Percentiles rank a stretch among this genome's conserved stretches.
These are phyloP conservation scores for Hypomesus transpacificus DNA, from an alignment of 2,113 vertebrate species.

Conservation along the genomic window DNA sequence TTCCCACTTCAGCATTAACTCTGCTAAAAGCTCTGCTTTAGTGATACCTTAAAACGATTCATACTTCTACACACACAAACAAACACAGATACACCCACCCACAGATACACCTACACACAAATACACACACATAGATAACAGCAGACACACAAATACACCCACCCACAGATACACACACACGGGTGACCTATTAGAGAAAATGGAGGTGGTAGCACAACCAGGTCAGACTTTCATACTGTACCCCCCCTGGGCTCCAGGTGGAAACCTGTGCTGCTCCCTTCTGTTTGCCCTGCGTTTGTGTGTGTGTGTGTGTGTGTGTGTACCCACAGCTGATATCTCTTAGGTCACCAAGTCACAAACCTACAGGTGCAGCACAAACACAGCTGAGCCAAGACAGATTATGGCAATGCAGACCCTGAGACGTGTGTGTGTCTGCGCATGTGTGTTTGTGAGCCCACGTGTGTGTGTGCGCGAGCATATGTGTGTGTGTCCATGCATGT, in stretches of 20 bases:
- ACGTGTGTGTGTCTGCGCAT: not conserved
- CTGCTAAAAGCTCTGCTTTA: too few species aligned
- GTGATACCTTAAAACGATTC: not conserved
- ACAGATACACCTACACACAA: not conserved
- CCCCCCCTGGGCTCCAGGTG: too few species aligned
- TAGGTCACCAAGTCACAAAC: too few species aligned
- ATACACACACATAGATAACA: not conserved
- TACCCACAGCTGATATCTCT: too few species aligned
- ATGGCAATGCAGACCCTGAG: too few species aligned
- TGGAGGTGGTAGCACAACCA: not conserved
- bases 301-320: not conserved
- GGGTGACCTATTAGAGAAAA: not conserved
- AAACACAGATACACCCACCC: constrained; percentile 3
- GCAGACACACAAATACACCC: constrained; percentile 1
- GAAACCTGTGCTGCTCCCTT: not conserved
- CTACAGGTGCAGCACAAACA: too few species aligned
- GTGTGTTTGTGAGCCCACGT: not conserved
- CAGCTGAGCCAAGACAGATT: too few species aligned
- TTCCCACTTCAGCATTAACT: too few species aligned
- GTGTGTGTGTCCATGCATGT: not conserved
- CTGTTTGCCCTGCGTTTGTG: not conserved
- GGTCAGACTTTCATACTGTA: not conserved
- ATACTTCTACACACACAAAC: not conserved
- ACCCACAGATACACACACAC: constrained; percentile 1
- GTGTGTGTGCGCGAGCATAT: not conserved